These are phyloP conservation scores for Tetrapedia diversipes DNA, from an alignment of 2,888 invertebrate genomes.

Conservation along the genomic window DNA sequence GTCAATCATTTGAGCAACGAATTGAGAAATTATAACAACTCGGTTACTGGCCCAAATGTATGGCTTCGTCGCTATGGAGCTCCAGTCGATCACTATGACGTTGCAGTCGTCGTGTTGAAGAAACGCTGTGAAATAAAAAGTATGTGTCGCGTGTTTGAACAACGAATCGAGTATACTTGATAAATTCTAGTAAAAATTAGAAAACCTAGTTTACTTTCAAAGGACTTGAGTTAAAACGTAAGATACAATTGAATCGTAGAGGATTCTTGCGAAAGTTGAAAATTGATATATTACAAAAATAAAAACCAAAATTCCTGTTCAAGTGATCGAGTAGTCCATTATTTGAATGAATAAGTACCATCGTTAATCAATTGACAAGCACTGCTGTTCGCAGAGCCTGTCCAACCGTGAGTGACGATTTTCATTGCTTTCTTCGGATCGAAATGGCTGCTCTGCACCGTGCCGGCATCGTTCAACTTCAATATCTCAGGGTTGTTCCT, in stretches of 20 bases:
- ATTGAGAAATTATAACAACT: conserved; percentile 66
- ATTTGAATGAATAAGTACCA: conserved; percentile 64
- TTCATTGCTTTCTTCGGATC: conserved; percentile 70
- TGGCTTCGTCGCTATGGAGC: conserved; percentile 56
- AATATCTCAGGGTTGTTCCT: conserved; percentile 47
- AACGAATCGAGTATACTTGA: too few species aligned
- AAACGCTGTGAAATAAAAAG: conserved; percentile 66
- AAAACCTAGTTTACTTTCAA: too few species aligned
- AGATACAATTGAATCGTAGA: too few species aligned
- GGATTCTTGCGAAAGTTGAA: too few species aligned
- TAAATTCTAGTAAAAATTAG: too few species aligned
- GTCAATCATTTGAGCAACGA: conserved; percentile 71
- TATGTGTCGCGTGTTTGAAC: too few species aligned
- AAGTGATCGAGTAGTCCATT: too few species aligned
- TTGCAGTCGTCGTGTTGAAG: conserved; percentile 72
- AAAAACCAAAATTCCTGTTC: too few species aligned
- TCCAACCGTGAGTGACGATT: conserved; percentile 77
- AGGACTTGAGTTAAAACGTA: too few species aligned
- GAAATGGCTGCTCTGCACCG: conserved; percentile 66
- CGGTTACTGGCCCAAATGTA: conserved; percentile 67
- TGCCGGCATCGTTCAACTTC: conserved; percentile 55
- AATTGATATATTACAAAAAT: too few species aligned
- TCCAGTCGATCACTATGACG: conserved; percentile 77
- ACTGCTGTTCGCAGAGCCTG: conserved; percentile 55
- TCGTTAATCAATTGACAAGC: conserved; percentile 70